Evolutionary conservation across 1,140 invertebrate genomes (phyloP).

Genomic region (Brevipalpus yothersi): DNA sequence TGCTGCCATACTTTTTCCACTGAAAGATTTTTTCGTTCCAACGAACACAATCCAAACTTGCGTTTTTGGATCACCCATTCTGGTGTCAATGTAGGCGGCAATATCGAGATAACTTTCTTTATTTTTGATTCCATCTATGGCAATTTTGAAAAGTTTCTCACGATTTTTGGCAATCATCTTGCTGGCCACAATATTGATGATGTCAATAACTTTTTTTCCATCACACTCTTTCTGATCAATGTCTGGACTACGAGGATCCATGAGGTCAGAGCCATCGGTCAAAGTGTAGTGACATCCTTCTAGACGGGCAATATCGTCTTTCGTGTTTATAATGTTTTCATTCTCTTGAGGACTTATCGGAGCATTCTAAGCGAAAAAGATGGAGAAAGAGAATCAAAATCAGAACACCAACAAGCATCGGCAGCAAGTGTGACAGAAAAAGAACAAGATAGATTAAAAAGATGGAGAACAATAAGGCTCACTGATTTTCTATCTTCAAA

Average conservation of each 20-base stretch:
- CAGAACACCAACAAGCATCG: too few relatives aligned
- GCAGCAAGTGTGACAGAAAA: too few relatives aligned
- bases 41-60: neutral
- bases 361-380: too few relatives aligned
- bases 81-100: neutral
- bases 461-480: too few relatives aligned
- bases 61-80: neutral
- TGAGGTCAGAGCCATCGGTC: neutral
- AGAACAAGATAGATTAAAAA: too few relatives aligned
- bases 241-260: neutral
- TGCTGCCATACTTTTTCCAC: neutral
- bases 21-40: neutral
- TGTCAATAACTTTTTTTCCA: neutral
- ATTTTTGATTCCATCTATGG: neutral
- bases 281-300: neutral
- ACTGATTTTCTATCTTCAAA: too few relatives aligned
- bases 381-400: too few relatives aligned
- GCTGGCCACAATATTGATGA: neutral
- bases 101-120: neutral
- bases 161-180: neutral
- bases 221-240: neutral
- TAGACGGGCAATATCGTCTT: neutral
- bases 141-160: neutral
- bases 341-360: neutral
- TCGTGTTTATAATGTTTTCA: neutral